A percentile compares a stretch with the other conserved stretches of the same genome.
These are phyloP conservation scores for Spodoptera litura DNA, from an alignment of 1,140 invertebrate genomes.

Conservation along the genomic window DNA sequence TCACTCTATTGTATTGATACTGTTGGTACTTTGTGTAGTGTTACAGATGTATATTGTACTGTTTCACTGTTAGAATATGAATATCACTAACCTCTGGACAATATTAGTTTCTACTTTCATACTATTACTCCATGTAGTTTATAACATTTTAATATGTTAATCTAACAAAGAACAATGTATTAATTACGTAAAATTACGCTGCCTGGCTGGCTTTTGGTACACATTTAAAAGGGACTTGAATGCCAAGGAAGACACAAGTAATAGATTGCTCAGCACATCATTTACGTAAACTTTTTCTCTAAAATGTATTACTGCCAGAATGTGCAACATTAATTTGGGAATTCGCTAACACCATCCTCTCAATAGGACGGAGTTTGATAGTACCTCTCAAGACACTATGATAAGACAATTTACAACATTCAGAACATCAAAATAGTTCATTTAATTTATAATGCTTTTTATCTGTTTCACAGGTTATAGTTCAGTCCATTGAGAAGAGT, in stretches of 20 bases:
- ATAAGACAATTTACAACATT: too few species aligned
- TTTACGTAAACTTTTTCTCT: constrained; percentile 34
- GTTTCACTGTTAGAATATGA: too few species aligned
- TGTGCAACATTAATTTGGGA: constrained; percentile 61
- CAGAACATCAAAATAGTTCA: too few species aligned
- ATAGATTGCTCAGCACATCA: constrained; percentile 12
- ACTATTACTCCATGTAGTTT: too few species aligned
- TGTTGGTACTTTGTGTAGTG: not conserved
- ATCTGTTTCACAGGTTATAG: constrained; percentile 88
- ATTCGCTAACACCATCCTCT: constrained; percentile 74
- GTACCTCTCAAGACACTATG: constrained; percentile 71
- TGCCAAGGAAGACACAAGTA: too few species aligned
- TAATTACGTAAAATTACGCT: too few species aligned
- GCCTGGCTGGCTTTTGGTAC: too few species aligned
- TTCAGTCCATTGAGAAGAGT: constrained; percentile 92
- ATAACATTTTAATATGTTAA: too few species aligned
- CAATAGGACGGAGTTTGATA: constrained; percentile 78
- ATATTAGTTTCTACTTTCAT: too few species aligned
- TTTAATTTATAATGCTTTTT: not conserved
- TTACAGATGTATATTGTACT: not conserved
- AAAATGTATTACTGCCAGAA: constrained; percentile 61
- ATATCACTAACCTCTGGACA: too few species aligned
- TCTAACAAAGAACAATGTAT: too few species aligned
- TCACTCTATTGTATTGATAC: constrained; percentile 42
- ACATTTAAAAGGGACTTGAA: too few species aligned